These are phyloP conservation scores for Pollenia angustigena DNA, from an alignment of 2,888 invertebrate genomes.

Conservation along the genomic window DNA sequence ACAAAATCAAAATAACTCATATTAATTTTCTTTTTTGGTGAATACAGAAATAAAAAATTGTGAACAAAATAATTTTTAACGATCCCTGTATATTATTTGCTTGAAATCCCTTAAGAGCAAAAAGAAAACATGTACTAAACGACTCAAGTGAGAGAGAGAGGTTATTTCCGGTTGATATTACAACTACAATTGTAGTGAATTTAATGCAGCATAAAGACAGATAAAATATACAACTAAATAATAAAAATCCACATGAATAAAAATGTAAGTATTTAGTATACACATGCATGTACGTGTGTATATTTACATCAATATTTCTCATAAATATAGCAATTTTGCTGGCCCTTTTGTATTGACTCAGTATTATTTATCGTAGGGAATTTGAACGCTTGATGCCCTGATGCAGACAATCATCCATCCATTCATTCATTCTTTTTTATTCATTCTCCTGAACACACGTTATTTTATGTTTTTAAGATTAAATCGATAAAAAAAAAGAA, in stretches of 20 bases:
- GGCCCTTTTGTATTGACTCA: neutral
- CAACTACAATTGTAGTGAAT: neutral
- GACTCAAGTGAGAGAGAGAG: slow-evolving; percentile 17
- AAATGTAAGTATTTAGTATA: neutral
- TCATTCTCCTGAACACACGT: neutral
- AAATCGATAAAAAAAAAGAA: slow-evolving; percentile 38
- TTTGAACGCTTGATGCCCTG: slow-evolving; percentile 18
- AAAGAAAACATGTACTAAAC: neutral
- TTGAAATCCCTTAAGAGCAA: slow-evolving; percentile 25
- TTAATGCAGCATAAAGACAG: slow-evolving; percentile 12
- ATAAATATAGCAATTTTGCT: neutral
- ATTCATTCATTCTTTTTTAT: slow-evolving; percentile 5
- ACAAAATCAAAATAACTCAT: too few relatives aligned
- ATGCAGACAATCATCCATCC: slow-evolving; percentile 30
- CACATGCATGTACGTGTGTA: neutral
- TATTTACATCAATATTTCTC: neutral
- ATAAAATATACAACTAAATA: neutral
- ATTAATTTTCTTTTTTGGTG: too few relatives aligned
- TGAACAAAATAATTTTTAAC: neutral
- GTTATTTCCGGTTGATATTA: slow-evolving; percentile 59
- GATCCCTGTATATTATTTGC: slow-evolving; percentile 25
- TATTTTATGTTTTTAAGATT: slow-evolving; percentile 30
- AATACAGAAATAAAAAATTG: neutral
- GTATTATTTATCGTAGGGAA: slow-evolving; percentile 24
- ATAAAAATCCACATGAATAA: too few relatives aligned